A percentile compares a stretch with the other conserved stretches of the same genome.
Conservation (phyloP, 2,888 invertebrate genomes). For the Hirtodrosophila histrioides region DNA sequence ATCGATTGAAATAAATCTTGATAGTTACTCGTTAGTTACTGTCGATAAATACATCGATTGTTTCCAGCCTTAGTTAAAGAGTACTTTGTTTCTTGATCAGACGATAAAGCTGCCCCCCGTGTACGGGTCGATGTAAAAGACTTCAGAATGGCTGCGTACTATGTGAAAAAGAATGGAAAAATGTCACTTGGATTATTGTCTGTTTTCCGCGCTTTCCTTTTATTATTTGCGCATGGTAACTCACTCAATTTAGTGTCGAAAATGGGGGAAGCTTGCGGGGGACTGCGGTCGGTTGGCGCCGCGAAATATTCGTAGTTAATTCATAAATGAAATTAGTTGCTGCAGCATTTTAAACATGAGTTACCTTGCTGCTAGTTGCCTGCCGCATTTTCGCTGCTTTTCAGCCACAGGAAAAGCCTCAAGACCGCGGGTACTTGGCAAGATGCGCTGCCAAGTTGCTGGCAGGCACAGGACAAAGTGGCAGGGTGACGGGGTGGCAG, state of each 20-base stretch:
- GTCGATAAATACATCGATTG: no score
- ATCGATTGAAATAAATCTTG: no score
- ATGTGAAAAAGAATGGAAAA: no score
- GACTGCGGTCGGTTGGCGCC: conserved; percentile 7
- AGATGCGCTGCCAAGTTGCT: conserved; percentile 1
- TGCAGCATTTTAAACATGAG: conserved; percentile 41
- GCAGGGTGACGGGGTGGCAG: conserved; percentile 1
- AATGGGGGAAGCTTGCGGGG: conserved; percentile 11
- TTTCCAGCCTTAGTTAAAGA: no score
- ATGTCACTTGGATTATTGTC: no score
- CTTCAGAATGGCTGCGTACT: no score
- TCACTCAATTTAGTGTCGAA: conserved; percentile 10
- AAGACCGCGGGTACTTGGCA: conserved; percentile 19
- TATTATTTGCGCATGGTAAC: conserved; percentile 10
- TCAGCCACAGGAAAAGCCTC: conserved; percentile 7
- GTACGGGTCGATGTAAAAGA: not conserved
- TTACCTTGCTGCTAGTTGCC: conserved; percentile 28
- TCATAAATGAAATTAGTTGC: conserved; percentile 57
- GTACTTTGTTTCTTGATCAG: no score
- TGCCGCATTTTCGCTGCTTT: conserved; percentile 13
- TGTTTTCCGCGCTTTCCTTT: not conserved
- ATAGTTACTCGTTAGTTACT: no score
- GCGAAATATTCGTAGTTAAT: conserved; percentile 49
- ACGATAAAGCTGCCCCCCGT: no score
- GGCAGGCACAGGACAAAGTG: conserved; percentile 1